A percentile compares a stretch with the other conserved stretches of the same genome.
Conservation (phyloP, 2,888 invertebrate species). For the Malthinus flaveolus region DNA sequence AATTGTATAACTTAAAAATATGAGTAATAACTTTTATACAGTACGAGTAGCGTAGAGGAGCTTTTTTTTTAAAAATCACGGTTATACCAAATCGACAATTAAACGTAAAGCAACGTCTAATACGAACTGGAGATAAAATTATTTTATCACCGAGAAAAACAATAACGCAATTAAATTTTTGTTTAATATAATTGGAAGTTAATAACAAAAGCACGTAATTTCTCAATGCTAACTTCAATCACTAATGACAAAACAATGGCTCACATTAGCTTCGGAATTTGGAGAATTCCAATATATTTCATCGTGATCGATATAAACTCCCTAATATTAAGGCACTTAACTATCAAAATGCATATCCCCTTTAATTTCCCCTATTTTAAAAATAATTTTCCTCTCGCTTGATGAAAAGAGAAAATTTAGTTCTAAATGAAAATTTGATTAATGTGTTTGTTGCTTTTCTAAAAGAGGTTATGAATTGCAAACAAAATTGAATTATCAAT, state of each 20-base stretch:
- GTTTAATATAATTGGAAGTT: no score
- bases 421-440: constrained; percentile 5
- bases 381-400: no score
- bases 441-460: constrained; percentile 5
- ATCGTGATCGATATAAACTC: constrained; percentile 29
- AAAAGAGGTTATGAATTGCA: constrained; percentile 4
- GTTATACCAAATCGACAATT: no score
- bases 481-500: constrained; percentile 8
- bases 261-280: constrained; percentile 40
- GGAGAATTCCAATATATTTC: constrained; percentile 43
- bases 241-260: constrained; percentile 40
- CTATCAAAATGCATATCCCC: background rate
- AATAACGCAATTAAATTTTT: no score
- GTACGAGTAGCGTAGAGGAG: no score
- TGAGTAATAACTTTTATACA: no score
- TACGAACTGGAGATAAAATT: no score
- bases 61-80: no score
- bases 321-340: background rate
- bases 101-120: no score
- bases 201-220: constrained; percentile 31
- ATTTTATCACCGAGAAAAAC: no score
- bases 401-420: background rate
- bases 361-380: no score
- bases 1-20: no score
- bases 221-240: constrained; percentile 35